Evolutionary conservation across 2,797 vertebrate species (phyloP), one percentile per base, ranked within the genome.

Genomic region (Vireo griseus): DNA sequence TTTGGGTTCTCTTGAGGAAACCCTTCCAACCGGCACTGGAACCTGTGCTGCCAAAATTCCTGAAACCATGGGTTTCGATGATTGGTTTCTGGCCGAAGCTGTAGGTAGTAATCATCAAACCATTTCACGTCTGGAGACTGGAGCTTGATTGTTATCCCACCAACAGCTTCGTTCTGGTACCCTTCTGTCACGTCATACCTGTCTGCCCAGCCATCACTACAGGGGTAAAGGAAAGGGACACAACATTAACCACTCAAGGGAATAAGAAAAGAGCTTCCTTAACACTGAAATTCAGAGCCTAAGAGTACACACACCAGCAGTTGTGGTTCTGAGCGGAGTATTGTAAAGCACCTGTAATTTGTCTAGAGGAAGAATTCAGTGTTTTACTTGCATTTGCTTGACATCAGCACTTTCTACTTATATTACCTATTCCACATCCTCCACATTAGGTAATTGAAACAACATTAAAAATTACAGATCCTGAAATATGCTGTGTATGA

Each of bases 21-120:
- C 19, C 99, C 99, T 97, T 99, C 98, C 59, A 99, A 96, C 8
- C 98, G 98, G 92, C 99, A 99, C 95, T 99, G 99, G 97, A 99
- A 99, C 26, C 99, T 99, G 94, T 99, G 99, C 94, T 99, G 99
- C 99, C 99, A 99, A 96, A 99, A 99, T 96, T 99, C 99, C 45
- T 99, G 98, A 96, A 99, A 99, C 99, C 99, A 99, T 12, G 99
- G 99, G 94, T 99, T 99, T 77, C 99, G 97, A 12, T 96, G 98
- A 96, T 99, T 99, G 97, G 98, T 99, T 93, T 99, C 99, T 15
- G 99, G 99, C 13, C 98, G 98, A 48, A 99, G 99, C 92, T 99
- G 98, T 90, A 99, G 98, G 97, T 99, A 99, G 97, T 99, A 99
- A 42, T 99, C 99, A 88, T 99, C 99, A 76, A 99, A 99, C 99